These are phyloP conservation scores for Sternarchorhynchus goeldii DNA, from an alignment of 2,797 vertebrate genomes.

Conservation along the genomic window DNA sequence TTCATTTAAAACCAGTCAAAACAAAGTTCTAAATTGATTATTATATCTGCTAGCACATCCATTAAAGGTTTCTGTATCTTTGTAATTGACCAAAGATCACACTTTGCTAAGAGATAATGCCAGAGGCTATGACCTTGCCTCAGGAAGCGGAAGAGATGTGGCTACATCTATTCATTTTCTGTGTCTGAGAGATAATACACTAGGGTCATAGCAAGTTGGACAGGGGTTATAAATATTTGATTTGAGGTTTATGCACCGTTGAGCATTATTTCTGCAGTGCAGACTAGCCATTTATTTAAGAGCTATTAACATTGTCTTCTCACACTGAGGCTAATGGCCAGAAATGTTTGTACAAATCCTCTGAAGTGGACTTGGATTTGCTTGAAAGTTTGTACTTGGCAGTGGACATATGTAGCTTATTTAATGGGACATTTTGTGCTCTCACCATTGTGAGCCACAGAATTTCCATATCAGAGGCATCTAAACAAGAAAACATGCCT, in stretches of 20 bases:
- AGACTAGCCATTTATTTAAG: constrained; percentile 37
- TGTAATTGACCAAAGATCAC: constrained; percentile 21
- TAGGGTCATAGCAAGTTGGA: constrained; percentile 22
- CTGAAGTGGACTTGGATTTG: constrained; percentile 32
- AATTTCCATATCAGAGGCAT: constrained; percentile 47
- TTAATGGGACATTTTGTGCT: constrained; percentile 15
- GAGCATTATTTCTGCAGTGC: constrained; percentile 44
- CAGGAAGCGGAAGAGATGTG: constrained; percentile 24
- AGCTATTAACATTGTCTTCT: constrained; percentile 45
- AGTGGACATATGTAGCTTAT: constrained; percentile 15
- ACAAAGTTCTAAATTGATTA: background rate
- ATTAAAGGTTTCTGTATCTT: constrained; percentile 24
- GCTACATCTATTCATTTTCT: constrained; percentile 41
- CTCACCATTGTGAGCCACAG: constrained; percentile 27
- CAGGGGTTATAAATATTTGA: constrained; percentile 60
- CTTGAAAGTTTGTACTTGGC: constrained; percentile 14
- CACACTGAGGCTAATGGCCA: constrained; percentile 30
- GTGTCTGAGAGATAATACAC: constrained; percentile 34
- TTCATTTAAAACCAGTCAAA: constrained; percentile 13
- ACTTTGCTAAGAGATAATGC: constrained; percentile 6
- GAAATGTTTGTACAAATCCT: constrained; percentile 33
- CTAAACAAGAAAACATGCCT: constrained; percentile 33
- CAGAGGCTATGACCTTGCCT: constrained; percentile 27
- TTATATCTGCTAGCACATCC: constrained; percentile 1
- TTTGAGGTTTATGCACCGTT: constrained; percentile 52